Evolutionary conservation across 2,113 vertebrate genomes (phyloP), one percentile per base, ranked within the genome.

Genomic region (Larimichthys polyactis): DNA sequence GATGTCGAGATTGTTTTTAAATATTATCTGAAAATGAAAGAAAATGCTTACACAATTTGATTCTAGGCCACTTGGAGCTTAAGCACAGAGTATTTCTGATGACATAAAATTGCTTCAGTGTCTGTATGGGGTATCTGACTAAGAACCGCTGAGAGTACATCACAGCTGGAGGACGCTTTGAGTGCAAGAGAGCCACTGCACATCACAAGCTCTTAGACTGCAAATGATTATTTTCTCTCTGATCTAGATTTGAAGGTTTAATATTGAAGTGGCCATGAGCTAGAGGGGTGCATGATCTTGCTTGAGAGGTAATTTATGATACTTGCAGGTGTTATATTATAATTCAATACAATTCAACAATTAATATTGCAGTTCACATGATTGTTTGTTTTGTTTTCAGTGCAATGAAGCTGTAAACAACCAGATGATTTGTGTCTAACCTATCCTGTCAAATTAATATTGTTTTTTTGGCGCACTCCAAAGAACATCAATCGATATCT

Each of bases 31-130:
- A 8, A 19, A 8, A 55, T 32, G n/a, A 49, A 12, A 36, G 32
- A 40, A 43, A 43, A 16, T 20, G n/a, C 5, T 14, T 10, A 15
- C 11, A 48, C 40, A 51, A n/a, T 59, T 59, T 77, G 54, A 9
- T 68, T 17, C 8, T 3, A 46, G 51, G 73, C 62, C 49, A 54
- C 49, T 54, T 64, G 43, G 54, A 71, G 29, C 58, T 57, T 27
- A 17, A 16, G n/a, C 7, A 32, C 11, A 77, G 32, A 52, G 46
- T 24, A 63, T 64, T 57, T 65, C 60, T 79, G 58, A 55, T 9
- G 36, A 15, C 20, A 55, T 14, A 49, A 55, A 70, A 70, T 12
- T 57, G 58, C 49, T 36, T 48, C 32, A 24, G 4, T 64, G 43
- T 29, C 36, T 57, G 52, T 17, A 52, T 43, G 27, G 44, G 43